Evolutionary conservation across 2,113 vertebrate genomes (phyloP).

Genomic region (Clarias macrocephalus): DNA sequence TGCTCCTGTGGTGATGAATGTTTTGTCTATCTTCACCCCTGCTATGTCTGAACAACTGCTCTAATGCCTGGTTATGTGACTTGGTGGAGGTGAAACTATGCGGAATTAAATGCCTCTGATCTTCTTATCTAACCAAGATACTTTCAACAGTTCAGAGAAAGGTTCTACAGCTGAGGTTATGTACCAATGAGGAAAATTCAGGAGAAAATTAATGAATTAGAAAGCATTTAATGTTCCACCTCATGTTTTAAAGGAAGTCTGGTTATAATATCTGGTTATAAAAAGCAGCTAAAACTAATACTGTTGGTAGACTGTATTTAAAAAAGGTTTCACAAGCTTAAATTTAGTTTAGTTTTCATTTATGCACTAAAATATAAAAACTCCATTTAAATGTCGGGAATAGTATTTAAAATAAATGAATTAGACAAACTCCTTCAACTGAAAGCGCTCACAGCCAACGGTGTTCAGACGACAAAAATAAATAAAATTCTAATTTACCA

Average conservation of each 20-base stretch:
- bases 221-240: not conserved
- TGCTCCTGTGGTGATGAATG: not conserved
- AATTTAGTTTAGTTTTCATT: not conserved
- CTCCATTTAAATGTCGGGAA: not conserved
- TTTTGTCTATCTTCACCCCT: conserved; percentile 12
- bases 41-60: conserved; percentile 7
- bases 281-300: not conserved
- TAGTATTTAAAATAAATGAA: not conserved
- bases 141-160: not conserved
- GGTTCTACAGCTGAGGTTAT: not conserved
- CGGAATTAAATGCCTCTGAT: conserved; percentile 3
- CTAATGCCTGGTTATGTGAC: not conserved
- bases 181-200: not conserved
- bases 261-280: not conserved
- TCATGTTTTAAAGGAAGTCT: not conserved
- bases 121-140: not conserved
- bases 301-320: not conserved
- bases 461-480: not conserved
- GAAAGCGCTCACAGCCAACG: not conserved
- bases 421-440: not conserved
- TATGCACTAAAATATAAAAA: not conserved
- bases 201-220: too few species aligned
- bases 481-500: not conserved
- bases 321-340: not conserved
- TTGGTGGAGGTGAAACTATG: not conserved